phyloP scores from a whole-genome alignment of 2,888 invertebrate genomes.

The Ophion ellenae region DNA sequence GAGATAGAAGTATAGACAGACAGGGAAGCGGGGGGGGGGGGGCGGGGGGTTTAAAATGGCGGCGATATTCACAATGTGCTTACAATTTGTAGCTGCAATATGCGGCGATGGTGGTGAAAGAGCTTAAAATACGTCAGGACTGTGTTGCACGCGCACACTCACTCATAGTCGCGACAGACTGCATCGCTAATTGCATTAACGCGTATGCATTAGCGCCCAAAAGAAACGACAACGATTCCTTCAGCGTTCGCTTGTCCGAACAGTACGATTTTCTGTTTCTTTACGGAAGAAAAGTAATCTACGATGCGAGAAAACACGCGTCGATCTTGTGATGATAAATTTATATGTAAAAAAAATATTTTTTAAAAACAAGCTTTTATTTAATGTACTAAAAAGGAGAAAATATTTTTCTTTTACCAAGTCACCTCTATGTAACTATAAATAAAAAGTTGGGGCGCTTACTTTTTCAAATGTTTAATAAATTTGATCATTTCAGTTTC shows the following conservation, averaged over 20 bases:
- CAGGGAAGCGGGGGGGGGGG: background rate
- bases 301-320: background rate
- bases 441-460: too few species aligned
- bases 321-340: background rate
- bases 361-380: too few species aligned
- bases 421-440: too few species aligned
- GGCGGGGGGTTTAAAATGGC: background rate
- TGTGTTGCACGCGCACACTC: background rate
- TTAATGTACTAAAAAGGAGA: too few species aligned
- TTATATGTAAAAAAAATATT: too few species aligned
- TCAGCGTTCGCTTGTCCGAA: background rate
- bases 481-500: too few species aligned
- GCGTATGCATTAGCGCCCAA: background rate
- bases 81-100: constrained; percentile 13
- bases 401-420: too few species aligned
- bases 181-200: background rate
- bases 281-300: too few species aligned
- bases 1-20: background rate
- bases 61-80: background rate
- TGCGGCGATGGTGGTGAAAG: background rate
- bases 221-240: background rate
- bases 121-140: constrained; percentile 3
- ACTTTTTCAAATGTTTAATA: too few species aligned
- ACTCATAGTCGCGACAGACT: background rate
- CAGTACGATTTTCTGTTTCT: too few species aligned